These are phyloP conservation scores for Mayetiola destructor DNA, from an alignment of 2,888 invertebrate genomes.

Conservation along the genomic window DNA sequence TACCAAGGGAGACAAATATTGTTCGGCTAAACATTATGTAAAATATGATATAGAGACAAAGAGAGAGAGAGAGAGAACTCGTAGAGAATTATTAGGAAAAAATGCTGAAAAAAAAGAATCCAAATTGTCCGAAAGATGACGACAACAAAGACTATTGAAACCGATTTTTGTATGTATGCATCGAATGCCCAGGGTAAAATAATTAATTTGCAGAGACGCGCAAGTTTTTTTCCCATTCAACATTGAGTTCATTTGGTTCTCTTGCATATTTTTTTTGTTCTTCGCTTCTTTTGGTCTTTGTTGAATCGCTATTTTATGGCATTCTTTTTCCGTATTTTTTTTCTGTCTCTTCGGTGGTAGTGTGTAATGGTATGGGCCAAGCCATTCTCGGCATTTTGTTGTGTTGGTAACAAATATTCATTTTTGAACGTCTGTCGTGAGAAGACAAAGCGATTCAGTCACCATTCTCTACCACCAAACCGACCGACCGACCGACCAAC, in stretches of 20 bases:
- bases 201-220: slow-evolving; percentile 12
- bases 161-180: neutral
- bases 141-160: neutral
- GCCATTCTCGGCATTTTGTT: neutral
- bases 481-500: no score
- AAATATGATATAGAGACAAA: neutral
- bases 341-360: neutral
- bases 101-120: no score
- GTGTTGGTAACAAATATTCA: neutral
- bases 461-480: neutral
- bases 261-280: neutral
- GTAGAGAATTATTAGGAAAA: no score
- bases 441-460: neutral
- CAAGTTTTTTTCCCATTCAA: neutral
- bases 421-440: neutral
- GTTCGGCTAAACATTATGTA: slow-evolving; percentile 3
- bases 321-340: neutral
- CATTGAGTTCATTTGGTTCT: neutral
- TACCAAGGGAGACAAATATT: neutral
- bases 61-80: neutral
- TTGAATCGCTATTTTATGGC: slow-evolving; percentile 6
- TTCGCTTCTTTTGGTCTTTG: no score
- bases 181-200: slow-evolving; percentile 7
- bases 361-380: neutral
- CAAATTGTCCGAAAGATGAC: neutral